These are phyloP conservation scores for Steinernema hermaphroditum DNA, from an alignment of 2,888 invertebrate species.

Conservation along the genomic window DNA sequence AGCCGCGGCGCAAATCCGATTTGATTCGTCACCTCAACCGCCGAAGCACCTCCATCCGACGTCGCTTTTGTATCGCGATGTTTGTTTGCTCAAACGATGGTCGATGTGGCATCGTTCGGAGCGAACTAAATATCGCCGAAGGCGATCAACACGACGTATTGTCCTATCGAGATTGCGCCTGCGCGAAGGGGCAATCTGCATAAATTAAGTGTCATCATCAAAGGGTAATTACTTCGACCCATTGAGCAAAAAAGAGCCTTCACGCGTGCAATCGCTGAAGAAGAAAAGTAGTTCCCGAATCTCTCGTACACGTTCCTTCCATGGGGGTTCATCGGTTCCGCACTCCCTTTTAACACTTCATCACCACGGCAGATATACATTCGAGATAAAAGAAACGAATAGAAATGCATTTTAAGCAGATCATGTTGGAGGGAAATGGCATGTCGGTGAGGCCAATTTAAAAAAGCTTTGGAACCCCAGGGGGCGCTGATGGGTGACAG, in stretches of 20 bases:
- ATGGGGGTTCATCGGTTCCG: background rate
- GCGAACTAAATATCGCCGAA: slow-evolving; percentile 7
- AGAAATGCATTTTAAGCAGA: slow-evolving; percentile 20
- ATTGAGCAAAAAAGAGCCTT: slow-evolving; percentile 8
- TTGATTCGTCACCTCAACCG: too few species aligned
- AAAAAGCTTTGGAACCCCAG: slow-evolving; percentile 9
- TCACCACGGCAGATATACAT: background rate
- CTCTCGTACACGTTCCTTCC: background rate
- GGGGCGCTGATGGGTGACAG: slow-evolving; percentile 25
- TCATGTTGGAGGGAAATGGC: background rate
- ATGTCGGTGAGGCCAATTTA: slow-evolving; percentile 28
- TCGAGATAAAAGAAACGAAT: background rate
- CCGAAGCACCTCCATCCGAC: background rate
- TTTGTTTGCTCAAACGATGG: slow-evolving; percentile 22
- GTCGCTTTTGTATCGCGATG: slow-evolving; percentile 17
- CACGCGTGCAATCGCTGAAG: background rate
- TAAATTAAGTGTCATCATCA: slow-evolving; percentile 30
- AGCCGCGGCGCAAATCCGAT: too few species aligned
- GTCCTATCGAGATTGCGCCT: background rate
- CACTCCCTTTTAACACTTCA: background rate
- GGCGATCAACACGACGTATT: background rate
- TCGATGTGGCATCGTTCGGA: background rate
- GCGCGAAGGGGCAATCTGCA: slow-evolving; percentile 12
- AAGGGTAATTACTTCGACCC: slow-evolving; percentile 23
- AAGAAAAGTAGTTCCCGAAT: background rate